Evolutionary conservation across 2,797 vertebrate species (phyloP).

Genomic region (Graptemys geographica): DNA sequence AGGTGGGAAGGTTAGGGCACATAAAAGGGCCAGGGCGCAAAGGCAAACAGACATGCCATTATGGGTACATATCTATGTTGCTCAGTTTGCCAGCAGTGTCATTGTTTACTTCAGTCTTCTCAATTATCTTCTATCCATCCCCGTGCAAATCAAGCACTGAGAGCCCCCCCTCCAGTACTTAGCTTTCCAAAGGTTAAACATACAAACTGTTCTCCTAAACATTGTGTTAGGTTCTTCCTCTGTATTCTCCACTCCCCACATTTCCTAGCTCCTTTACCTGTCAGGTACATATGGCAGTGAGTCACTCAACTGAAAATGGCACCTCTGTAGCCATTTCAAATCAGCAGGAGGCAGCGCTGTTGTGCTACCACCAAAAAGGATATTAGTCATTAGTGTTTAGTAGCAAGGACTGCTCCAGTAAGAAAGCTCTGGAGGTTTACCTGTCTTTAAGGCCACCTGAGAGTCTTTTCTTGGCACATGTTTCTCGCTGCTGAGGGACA

Average conservation of each 20-base stretch:
- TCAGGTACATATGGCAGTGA: background rate
- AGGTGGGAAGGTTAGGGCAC: background rate
- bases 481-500: conserved; percentile 21
- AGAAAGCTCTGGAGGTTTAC: conserved; percentile 16
- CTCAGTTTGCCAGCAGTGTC: background rate
- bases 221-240: background rate
- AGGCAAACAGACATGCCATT: background rate
- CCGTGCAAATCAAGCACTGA: background rate
- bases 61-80: background rate
- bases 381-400: background rate
- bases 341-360: background rate
- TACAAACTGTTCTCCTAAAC: background rate
- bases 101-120: background rate
- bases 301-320: background rate
- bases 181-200: background rate
- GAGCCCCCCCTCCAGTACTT: background rate
- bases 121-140: background rate
- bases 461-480: conserved; percentile 17
- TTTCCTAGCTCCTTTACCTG: background rate
- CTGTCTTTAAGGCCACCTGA: conserved; percentile 58
- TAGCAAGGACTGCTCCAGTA: background rate
- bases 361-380: too few relatives aligned
- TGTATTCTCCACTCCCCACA: background rate
- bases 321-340: background rate
- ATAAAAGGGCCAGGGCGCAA: background rate